Base-by-base conservation (phyloP, 2,797 vertebrate species). In the Meda fulgida region DNA sequence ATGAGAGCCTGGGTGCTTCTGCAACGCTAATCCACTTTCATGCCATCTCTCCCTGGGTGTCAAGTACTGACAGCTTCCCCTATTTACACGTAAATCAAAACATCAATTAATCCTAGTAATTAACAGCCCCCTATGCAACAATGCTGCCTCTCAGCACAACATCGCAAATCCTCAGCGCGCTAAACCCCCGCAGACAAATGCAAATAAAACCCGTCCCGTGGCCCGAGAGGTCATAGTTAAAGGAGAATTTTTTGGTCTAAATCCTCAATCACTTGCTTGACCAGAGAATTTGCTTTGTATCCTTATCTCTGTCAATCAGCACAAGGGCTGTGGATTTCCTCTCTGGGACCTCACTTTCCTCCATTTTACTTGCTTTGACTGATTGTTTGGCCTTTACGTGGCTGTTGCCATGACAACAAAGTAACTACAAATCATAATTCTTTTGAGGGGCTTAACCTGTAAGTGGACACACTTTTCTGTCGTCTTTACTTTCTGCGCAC, bases 21-120 rank as follows among this genome's bases (percentile, higher is more conserved):
- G 93, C 92, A 91, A 89, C 84, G 87, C 92, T 95, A 94, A 94
- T 94, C 94, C 93, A 92, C 91, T 94, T 93, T 94, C 93, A 94
- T 89, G 91, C 90, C 88, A 86, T 60, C 66, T 87, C 89, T 89
- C 89, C 90, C 90, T 93, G 91, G 92, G 91, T 91, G 91, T 92
- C 89, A 88, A 77, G 89, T 91, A 78, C 82, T 29, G 81, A 86
- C 84, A 84, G 81, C 60, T 60, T 90, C 88, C 90, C 90, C 85
- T 89, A 90, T 91, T 94, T 90, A 90, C 92, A 92, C 92, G 92
- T 90, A 89, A 94, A 93, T 90, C 89, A 91, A 92, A 92, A 87
- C 92, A 92, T 93, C 92, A 94, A 93, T 93, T 93, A 92, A 93
- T 93, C 92, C 84, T 89, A 83, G 89, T 92, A 89, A 93, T 93